Percentiles rank a stretch among this genome's conserved stretches.
Conservation (phyloP, 2,888 invertebrate genomes). For the Drosophila robusta region DNA sequence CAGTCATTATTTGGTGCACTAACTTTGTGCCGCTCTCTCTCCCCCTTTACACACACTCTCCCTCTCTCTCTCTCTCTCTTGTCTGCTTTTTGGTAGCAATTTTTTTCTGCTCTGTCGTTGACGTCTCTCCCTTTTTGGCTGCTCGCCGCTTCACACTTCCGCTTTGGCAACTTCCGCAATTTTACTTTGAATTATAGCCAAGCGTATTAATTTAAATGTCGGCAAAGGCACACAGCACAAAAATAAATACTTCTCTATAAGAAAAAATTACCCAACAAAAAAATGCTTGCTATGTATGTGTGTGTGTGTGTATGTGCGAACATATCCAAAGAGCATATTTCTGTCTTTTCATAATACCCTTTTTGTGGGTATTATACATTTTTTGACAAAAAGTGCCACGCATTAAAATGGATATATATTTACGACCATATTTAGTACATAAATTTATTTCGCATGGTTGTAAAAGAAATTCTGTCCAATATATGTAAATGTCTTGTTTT, state of each 20-base stretch:
- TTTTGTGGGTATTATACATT: constrained; percentile 2
- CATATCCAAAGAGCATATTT: constrained; percentile 32
- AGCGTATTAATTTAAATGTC: constrained; percentile 81
- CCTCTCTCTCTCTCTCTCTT: neutral
- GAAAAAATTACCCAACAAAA: constrained; percentile 33
- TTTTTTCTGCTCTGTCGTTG: constrained; percentile 28
- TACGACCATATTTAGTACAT: neutral
- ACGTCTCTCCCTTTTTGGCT: constrained; percentile 43
- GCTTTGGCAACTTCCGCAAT: constrained; percentile 80
- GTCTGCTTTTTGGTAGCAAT: constrained; percentile 15
- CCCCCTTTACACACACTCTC: constrained; percentile 1
- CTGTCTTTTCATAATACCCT: constrained; percentile 13
- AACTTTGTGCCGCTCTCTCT: constrained; percentile 27
- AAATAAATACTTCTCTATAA: constrained; percentile 61
- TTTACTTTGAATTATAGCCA: constrained; percentile 81
- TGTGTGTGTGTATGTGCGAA: constrained; percentile 1
- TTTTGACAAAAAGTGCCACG: constrained; percentile 2
- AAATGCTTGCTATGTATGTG: constrained; percentile 9
- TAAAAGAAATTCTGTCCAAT: no score
- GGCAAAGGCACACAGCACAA: constrained; percentile 67
- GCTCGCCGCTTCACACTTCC: constrained; percentile 76
- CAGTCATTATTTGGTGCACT: constrained; percentile 70
- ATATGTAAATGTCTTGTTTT: no score
- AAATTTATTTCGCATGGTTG: neutral
- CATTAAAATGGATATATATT: neutral